Conservation (phyloP, 2,113 vertebrate species). For the Amblyopsis rosae region DNA sequence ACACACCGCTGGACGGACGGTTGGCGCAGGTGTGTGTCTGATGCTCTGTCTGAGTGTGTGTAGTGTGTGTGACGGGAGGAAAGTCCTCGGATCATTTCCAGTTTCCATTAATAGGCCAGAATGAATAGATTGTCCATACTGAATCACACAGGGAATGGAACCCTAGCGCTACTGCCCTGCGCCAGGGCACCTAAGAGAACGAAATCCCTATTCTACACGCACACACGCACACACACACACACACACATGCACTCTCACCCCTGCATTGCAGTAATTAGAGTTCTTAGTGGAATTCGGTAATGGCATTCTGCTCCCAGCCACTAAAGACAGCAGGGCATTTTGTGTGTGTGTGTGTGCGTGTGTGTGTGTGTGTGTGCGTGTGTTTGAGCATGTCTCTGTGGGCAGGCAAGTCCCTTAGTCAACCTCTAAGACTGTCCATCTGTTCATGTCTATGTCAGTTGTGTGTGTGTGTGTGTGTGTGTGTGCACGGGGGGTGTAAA, state of each 20-base stretch:
- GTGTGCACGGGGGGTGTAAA: conserved; percentile 11
- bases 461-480: conserved; percentile 7
- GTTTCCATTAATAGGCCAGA: too few relatives aligned
- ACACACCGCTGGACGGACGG: too few relatives aligned
- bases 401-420: conserved; percentile 32
- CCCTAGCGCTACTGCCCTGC: background rate
- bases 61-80: too few relatives aligned
- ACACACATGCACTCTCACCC: conserved; percentile 23
- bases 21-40: too few relatives aligned
- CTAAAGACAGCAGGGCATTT: conserved; percentile 19
- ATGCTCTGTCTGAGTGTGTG: too few relatives aligned
- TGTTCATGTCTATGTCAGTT: conserved; percentile 19
- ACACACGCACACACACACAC: conserved; percentile 7
- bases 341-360: conserved; percentile 28
- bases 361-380: conserved; percentile 7
- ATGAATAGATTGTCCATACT: background rate
- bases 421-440: conserved; percentile 42
- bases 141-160: conserved; percentile 1
- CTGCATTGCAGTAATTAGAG: conserved; percentile 54
- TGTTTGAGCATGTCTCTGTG: conserved; percentile 7
- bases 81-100: too few relatives aligned
- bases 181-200: too few relatives aligned
- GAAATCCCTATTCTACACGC: background rate
- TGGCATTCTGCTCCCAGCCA: background rate
- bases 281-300: conserved; percentile 41